These are phyloP conservation scores for Drosophila neutralis DNA, from an alignment of 2,888 invertebrate species.

Conservation along the genomic window DNA sequence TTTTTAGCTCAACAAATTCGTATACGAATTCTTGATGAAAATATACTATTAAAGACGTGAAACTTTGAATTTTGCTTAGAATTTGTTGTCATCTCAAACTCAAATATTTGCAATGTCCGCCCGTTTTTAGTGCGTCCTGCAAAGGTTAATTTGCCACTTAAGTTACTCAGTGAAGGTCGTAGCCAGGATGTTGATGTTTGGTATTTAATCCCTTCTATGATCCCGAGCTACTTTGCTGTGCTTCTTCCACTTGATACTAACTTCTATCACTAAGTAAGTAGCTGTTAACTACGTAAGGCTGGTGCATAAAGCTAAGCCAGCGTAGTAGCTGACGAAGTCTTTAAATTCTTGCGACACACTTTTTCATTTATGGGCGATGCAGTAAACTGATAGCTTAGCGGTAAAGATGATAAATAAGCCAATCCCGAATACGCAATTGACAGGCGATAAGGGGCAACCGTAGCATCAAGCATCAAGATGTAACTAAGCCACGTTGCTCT, in stretches of 20 bases:
- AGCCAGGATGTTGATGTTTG: not conserved
- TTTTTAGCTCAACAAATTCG: not conserved
- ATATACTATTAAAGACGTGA: not conserved
- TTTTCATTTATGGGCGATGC: constrained; percentile 39
- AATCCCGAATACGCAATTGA: constrained; percentile 60
- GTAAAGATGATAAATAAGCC: constrained; percentile 73
- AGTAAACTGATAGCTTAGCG: constrained; percentile 65
- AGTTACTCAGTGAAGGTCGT: not conserved
- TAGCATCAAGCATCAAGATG: not conserved
- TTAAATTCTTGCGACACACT: constrained; percentile 34
- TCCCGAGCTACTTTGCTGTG: not conserved
- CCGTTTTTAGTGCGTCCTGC: not conserved
- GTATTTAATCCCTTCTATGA: not conserved
- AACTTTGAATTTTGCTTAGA: not conserved
- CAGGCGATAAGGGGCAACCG: constrained; percentile 30
- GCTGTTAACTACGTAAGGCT: not conserved
- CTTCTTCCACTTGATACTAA: not conserved
- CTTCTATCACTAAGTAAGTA: not conserved
- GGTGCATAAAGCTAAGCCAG: constrained; percentile 59
- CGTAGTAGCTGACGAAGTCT: constrained; percentile 31
- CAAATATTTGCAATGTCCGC: not conserved
- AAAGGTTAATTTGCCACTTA: not conserved
- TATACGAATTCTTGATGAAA: not conserved
- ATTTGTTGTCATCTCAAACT: not conserved
- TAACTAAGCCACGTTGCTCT: not conserved